Base-by-base conservation (phyloP, 2,113 vertebrate genomes). In the Chitala chitala region DNA sequence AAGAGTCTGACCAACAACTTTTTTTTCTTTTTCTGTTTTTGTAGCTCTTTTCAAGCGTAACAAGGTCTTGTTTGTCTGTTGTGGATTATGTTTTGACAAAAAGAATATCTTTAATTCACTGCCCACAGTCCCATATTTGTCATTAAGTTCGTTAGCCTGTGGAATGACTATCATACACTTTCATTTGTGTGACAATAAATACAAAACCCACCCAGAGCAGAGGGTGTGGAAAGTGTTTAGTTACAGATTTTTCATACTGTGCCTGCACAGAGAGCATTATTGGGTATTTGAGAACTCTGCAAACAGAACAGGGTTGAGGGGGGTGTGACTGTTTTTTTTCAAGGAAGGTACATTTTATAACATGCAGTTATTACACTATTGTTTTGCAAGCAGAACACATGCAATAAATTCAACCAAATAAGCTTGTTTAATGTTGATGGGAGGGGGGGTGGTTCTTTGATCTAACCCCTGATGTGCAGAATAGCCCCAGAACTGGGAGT, bases 361-460 rank as follows among this genome's bases (percentile, higher is more conserved):
- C 33, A 36, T 36, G 26, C 7, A 8, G 55, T 26, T 26, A 29
- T 26, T 58, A 58, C 24, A 29, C 24, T 12, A 26, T 33, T 61
- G 6, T 38, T 20, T 17, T 61, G 40, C 8, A 24, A 50, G 44
- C 3, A 22, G 42, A 69, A 63, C 55, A 44, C 20, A 38, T 58
- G 74, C 61, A 48, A 66, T 75, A 78, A 74, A 80, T 72, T 61
- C 56, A 73, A 29, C 50, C 44, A 44, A 26, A 59, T 58, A n/a
- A 46, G 40, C 64, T 56, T 75, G 72, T 77, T 68, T 73, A 72
- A 73, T 74, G 68, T 68, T 31, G 44, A 4, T 31, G n/a, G n/a
- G n/a, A n/a, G n/a, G n/a, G n/a, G n/a, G n/a, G n/a, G n/a, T n/a
- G n/a, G n/a, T n/a, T 7, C 69, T 75, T 77, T 80, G 75, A 75